A percentile compares a stretch with the other conserved stretches of the same genome.
phyloP scores from a whole-genome alignment of 2,797 vertebrate genomes.

The Syngnathus rostellatus region DNA sequence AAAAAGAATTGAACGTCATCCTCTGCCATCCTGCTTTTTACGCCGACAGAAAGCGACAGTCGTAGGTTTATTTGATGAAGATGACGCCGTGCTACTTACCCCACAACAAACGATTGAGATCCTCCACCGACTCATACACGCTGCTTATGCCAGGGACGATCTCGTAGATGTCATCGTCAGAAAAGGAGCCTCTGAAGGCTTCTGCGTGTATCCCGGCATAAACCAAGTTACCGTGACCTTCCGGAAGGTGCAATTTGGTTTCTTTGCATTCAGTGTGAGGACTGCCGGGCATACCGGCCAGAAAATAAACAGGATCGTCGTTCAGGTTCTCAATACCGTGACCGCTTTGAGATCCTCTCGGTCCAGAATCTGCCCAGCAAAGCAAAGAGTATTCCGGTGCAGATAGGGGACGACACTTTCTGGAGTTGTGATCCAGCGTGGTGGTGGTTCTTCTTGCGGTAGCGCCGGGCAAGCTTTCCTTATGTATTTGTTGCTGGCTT shows the following conservation, averaged over 20 bases:
- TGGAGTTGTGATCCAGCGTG: slow-evolving; percentile 6
- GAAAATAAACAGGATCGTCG: slow-evolving; percentile 46
- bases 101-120: slow-evolving; percentile 33
- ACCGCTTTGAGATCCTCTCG: slow-evolving; percentile 29
- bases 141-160: slow-evolving; percentile 38
- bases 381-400: slow-evolving; percentile 24
- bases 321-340: slow-evolving; percentile 44
- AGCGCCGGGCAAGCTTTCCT: slow-evolving; percentile 2
- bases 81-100: slow-evolving; percentile 48
- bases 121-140: slow-evolving; percentile 55
- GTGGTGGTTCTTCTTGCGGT: not conserved
- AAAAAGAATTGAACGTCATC: no score
- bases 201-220: slow-evolving; percentile 54
- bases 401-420: slow-evolving; percentile 46
- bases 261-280: slow-evolving; percentile 9
- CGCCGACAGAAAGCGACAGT: no score
- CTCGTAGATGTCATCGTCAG: slow-evolving; percentile 50
- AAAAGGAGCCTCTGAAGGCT: not conserved
- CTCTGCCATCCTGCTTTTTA: no score
- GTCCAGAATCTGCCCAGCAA: slow-evolving; percentile 20
- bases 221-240: slow-evolving; percentile 16
- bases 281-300: slow-evolving; percentile 42
- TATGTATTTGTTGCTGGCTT: not conserved
- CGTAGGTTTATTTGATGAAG: no score
- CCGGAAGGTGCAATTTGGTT: not conserved